phyloP scores from a whole-genome alignment of 2,888 invertebrate species.

The Lamellibrachia satsuma region DNA sequence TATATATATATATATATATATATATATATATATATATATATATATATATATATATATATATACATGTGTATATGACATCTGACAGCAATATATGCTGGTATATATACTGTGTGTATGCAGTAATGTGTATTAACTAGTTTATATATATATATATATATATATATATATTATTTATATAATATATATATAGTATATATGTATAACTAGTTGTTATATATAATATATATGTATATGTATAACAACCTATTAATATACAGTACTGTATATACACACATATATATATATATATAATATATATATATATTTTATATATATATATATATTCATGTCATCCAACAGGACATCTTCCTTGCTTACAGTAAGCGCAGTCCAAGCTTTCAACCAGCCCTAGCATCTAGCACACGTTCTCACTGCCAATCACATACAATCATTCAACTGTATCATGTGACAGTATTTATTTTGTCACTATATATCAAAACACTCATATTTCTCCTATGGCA shows the following conservation, averaged over 20 bases:
- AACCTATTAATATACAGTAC: not conserved
- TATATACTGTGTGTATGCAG: no score
- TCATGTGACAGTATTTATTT: not conserved
- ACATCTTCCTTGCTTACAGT: not conserved
- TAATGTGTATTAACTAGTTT: no score
- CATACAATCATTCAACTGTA: not conserved
- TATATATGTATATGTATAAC: slow-evolving; percentile 23
- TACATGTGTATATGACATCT: slow-evolving; percentile 13
- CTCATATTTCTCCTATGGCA: not conserved
- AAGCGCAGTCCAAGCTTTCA: not conserved
- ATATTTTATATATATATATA: not conserved
- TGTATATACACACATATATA: not conserved
- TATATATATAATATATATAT: not conserved
- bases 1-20: slow-evolving; percentile 19
- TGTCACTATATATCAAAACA: not conserved
- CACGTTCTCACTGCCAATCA: not conserved
- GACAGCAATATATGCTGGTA: no score
- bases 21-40: slow-evolving; percentile 18
- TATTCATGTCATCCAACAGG: not conserved
- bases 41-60: slow-evolving; percentile 23
- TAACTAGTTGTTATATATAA: slow-evolving; percentile 14
- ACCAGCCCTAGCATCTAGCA: not conserved
- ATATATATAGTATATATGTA: slow-evolving; percentile 21
- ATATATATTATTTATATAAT: not conserved
- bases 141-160: slow-evolving; percentile 19